Evolutionary conservation across 2,797 vertebrate species (phyloP).

Genomic region (Falco biarmicus): DNA sequence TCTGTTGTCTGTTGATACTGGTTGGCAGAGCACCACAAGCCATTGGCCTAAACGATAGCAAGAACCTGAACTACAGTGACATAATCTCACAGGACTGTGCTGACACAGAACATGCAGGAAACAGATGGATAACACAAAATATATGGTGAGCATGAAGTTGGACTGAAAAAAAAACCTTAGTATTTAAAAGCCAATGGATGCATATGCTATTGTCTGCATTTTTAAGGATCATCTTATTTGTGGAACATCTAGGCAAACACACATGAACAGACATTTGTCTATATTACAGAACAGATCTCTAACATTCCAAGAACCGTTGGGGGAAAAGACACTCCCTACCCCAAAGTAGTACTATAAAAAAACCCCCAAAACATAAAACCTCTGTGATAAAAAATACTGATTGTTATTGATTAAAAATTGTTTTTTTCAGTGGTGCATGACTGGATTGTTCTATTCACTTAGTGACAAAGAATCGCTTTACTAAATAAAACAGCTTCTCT

Average conservation of each 20-base stretch:
- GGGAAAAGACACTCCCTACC: not conserved
- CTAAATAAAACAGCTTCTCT: not conserved
- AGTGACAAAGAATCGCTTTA: not conserved
- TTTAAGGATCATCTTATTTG: not conserved
- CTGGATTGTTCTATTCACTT: not conserved
- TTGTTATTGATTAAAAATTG: not conserved
- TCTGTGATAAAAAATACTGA: not conserved
- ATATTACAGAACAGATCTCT: not conserved
- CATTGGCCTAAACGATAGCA: not conserved
- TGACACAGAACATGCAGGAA: not conserved
- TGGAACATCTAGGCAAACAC: not conserved
- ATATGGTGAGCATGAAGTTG: not conserved
- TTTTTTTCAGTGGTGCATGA: not conserved
- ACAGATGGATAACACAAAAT: not conserved
- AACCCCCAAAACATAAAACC: not conserved
- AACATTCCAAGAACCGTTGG: not conserved
- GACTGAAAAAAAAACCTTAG: not conserved
- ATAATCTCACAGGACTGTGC: not conserved
- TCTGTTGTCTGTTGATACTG: not conserved
- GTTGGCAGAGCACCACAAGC: not conserved
- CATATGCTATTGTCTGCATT: not conserved
- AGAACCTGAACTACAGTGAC: not conserved
- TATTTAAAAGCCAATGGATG: not conserved
- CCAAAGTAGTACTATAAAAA: not conserved
- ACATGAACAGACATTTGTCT: not conserved